These are phyloP conservation scores for Ferrisia virgata DNA, from an alignment of 2,888 invertebrate species.

Conservation along the genomic window DNA sequence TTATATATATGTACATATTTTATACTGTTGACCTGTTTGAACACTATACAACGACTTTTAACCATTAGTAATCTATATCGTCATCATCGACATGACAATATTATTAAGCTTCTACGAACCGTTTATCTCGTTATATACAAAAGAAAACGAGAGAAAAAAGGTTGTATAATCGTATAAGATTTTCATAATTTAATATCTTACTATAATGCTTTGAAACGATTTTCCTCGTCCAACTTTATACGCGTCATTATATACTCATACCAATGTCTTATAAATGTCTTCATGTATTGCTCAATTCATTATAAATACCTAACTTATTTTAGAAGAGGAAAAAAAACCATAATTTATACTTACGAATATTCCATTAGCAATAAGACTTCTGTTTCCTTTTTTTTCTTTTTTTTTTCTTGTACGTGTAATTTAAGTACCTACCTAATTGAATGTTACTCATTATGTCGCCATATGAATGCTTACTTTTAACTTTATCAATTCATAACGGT, in stretches of 20 bases:
- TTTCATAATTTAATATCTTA: not conserved
- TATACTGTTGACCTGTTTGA: not conserved
- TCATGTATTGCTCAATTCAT: conserved; percentile 3
- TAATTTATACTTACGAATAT: not conserved
- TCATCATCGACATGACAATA: conserved; percentile 27
- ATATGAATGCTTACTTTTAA: not conserved
- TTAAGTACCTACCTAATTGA: not conserved
- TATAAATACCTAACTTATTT: not conserved
- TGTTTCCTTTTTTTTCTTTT: not conserved
- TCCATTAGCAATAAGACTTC: conserved; percentile 1
- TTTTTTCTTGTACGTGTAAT: not conserved
- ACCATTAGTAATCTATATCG: conserved; percentile 15
- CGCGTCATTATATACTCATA: not conserved
- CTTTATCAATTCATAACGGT: not conserved
- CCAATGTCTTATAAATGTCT: not conserved
- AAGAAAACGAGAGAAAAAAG: not conserved
- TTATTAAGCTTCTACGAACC: not conserved
- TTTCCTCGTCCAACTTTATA: not conserved
- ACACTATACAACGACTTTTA: not conserved
- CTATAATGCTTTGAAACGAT: not conserved
- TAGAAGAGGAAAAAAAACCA: not conserved
- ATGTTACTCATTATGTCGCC: not conserved
- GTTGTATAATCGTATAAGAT: conserved; percentile 4
- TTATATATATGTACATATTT: no score
- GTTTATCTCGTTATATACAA: not conserved